Evolutionary conservation across 2,113 vertebrate species (phyloP).

Genomic region (Rhinichthys klamathensis): DNA sequence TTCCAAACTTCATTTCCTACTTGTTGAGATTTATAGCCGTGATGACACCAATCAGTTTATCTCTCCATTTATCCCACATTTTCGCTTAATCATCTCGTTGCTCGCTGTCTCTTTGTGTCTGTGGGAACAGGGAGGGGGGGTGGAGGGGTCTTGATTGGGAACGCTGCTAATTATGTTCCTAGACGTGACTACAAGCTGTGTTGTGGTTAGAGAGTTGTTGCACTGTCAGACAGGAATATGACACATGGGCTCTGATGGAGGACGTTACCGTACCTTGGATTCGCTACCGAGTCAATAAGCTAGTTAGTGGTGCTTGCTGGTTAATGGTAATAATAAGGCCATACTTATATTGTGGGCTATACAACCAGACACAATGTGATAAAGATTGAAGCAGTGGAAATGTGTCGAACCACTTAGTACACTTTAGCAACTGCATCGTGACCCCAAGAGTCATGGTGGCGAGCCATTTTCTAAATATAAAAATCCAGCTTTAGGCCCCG

Average conservation of each 20-base stretch:
- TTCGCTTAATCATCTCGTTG: slow-evolving; percentile 77
- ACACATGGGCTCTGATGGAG: slow-evolving; percentile 8
- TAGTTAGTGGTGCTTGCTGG: not conserved
- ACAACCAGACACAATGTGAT: not conserved
- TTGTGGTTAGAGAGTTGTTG: slow-evolving; percentile 28
- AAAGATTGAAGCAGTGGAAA: not conserved
- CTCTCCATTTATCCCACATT: slow-evolving; percentile 80
- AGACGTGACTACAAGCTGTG: slow-evolving; percentile 53
- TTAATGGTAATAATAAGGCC: not conserved
- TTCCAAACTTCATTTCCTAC: slow-evolving; percentile 81
- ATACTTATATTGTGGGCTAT: not conserved
- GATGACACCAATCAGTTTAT: slow-evolving; percentile 85
- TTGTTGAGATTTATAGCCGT: slow-evolving; percentile 83
- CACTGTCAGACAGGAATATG: slow-evolving; percentile 27
- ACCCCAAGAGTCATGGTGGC: not conserved
- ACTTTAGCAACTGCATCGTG: not conserved
- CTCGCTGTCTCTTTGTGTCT: slow-evolving; percentile 68
- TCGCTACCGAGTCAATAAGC: not conserved
- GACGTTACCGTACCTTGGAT: not conserved
- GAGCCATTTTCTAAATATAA: not conserved
- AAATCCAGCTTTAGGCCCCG: not conserved
- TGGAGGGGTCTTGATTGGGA: slow-evolving; percentile 68
- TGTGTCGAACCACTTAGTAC: too few relatives aligned
- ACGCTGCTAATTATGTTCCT: slow-evolving; percentile 73
- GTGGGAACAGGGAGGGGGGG: slow-evolving; percentile 56